These are phyloP conservation scores for Uropetala carovei DNA, from an alignment of 2,888 invertebrate genomes.

Conservation along the genomic window DNA sequence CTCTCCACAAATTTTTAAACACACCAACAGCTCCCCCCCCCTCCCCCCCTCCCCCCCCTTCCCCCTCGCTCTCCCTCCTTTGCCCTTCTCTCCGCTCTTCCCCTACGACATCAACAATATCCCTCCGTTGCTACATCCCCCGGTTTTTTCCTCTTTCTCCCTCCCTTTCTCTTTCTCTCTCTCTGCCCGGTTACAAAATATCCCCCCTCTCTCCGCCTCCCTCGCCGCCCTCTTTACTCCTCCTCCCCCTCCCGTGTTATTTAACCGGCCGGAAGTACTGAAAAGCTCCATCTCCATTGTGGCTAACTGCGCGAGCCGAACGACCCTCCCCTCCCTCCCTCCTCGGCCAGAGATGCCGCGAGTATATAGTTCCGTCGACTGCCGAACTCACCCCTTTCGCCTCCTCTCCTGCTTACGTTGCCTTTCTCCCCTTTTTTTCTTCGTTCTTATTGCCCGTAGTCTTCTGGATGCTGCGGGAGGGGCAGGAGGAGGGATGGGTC, in stretches of 20 bases:
- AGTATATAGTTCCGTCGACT: not conserved
- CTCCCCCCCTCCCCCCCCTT: not conserved
- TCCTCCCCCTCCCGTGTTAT: conserved; percentile 39
- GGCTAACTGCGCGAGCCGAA: conserved; percentile 48
- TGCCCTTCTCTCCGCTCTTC: not conserved
- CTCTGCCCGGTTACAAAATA: not conserved
- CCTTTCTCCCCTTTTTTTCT: not conserved
- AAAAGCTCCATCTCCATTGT: conserved; percentile 59
- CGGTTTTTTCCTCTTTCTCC: not conserved
- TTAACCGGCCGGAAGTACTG: conserved; percentile 63
- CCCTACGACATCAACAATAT: not conserved
- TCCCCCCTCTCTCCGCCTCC: not conserved
- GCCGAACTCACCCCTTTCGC: too few relatives aligned
- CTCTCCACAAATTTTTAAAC: conserved; percentile 43
- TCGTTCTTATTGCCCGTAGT: not conserved
- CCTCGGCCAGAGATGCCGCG: not conserved
- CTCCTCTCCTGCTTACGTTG: not conserved
- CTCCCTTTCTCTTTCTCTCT: not conserved
- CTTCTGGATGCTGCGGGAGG: too few relatives aligned
- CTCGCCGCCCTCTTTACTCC: not conserved
- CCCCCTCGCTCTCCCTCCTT: not conserved
- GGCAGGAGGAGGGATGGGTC: not conserved
- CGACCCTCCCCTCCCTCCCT: not conserved
- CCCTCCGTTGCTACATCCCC: not conserved
- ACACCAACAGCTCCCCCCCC: not conserved